Conservation (phyloP, 2,797 vertebrate species). For the Sparus aurata region DNA sequence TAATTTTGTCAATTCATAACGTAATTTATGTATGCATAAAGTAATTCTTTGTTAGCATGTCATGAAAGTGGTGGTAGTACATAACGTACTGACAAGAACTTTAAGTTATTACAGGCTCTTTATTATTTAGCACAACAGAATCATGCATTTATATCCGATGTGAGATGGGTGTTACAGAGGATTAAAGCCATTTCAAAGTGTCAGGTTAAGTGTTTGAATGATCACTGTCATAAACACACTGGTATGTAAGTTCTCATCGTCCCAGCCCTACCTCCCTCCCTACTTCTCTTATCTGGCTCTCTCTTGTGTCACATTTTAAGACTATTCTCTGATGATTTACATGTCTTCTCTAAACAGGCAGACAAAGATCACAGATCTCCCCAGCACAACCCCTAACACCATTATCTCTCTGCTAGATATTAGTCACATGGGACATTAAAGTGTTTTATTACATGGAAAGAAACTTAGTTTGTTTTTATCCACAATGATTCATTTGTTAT, state of each 20-base stretch:
- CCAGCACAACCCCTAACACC: slow-evolving; percentile 51
- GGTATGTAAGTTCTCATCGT: slow-evolving; percentile 65
- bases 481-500: slow-evolving; percentile 71
- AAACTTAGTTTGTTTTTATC: slow-evolving; percentile 66
- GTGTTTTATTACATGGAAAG: slow-evolving; percentile 73
- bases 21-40: not conserved
- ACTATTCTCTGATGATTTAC: slow-evolving; percentile 78
- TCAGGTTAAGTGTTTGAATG: slow-evolving; percentile 56
- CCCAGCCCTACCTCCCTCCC: slow-evolving; percentile 38
- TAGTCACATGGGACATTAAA: slow-evolving; percentile 75
- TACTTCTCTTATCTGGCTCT: slow-evolving; percentile 63
- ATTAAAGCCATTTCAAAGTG: slow-evolving; percentile 35
- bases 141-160: not conserved
- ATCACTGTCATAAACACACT: slow-evolving; percentile 64
- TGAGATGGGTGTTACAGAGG: not conserved
- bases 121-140: not conserved
- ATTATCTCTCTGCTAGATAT: slow-evolving; percentile 74
- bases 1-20: not conserved
- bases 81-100: not conserved
- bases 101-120: not conserved
- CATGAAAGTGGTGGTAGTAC: not conserved
- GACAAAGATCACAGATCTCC: slow-evolving; percentile 74
- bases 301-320: slow-evolving; percentile 75
- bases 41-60: not conserved
- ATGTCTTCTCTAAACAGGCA: slow-evolving; percentile 70